Base-by-base conservation (phyloP, 1,140 invertebrate species). In the Sinella curviseta region DNA sequence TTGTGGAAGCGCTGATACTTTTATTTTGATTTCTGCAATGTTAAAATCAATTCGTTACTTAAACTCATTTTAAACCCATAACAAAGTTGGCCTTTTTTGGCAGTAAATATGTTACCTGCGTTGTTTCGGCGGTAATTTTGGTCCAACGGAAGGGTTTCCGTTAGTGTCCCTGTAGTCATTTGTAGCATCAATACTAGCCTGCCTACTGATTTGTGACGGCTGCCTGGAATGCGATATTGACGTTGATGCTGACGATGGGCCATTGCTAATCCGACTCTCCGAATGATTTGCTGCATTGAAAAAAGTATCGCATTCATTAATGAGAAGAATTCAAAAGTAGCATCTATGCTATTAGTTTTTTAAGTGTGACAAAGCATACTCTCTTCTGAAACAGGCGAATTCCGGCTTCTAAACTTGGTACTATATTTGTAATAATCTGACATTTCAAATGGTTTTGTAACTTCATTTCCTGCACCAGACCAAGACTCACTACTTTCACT, bases 361-460 rank as follows among this genome's bases (percentile, higher is more conserved):
- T n/a, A n/a, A n/a, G n/a, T n/a, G n/a, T n/a, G n/a, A n/a, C n/a
- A n/a, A n/a, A 60, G 57, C 31, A 31, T 70, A 70, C 65, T 14
- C 24, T 70, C 65, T 70, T 70, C 65, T 33, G 65, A 70, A 30
- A 70, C 65, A 4, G 65, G 65, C n/a, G 65, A 70, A 33, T 70
- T 70, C 1, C 65, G 65, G 31, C 65, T 77, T 33, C 79, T 30
- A 65, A 67, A 82, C 33, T 81, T 82, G 26, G 75, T 77, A 33
- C 79, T 81, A 35, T 82, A 82, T 48, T 82, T 82, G 67, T 82
- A 82, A 54, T 79, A 80, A 55, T 82, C 82, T 14, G 82, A 48
- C 82, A 82, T 82, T 77, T 81, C 82, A 77, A 82, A 82, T n/a
- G 79, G 79, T 34, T 82, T 82, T 0, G 65, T 77, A 0, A 75